Conservation (phyloP, 2,113 vertebrate species). For the Australoheros scitulus region DNA sequence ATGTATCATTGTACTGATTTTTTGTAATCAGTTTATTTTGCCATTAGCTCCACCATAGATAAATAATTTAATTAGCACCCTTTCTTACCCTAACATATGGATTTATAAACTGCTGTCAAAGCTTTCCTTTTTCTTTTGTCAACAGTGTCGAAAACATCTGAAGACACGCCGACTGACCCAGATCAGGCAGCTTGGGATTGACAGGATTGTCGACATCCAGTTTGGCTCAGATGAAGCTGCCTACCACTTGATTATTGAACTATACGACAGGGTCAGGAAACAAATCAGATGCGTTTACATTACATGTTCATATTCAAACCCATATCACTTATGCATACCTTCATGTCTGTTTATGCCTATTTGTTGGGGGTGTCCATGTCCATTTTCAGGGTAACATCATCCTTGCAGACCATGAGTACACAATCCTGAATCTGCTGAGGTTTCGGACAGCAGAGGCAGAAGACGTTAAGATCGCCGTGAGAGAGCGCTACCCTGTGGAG, state of each 20-base stretch:
- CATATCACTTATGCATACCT: background rate
- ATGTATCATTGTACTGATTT: background rate
- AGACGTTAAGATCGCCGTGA: conserved; percentile 94
- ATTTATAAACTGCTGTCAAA: background rate
- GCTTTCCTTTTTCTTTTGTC: background rate
- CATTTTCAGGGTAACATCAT: conserved; percentile 91
- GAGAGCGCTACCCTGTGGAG: conserved; percentile 91
- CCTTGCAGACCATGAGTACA: conserved; percentile 90
- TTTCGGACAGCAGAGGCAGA: conserved; percentile 90
- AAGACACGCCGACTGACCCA: conserved; percentile 86
- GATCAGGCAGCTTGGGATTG: conserved; percentile 89
- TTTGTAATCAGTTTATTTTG: background rate
- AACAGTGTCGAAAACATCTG: conserved; percentile 95
- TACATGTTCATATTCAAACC: background rate
- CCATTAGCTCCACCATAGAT: background rate
- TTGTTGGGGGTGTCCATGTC: background rate
- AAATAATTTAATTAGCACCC: background rate
- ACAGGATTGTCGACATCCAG: conserved; percentile 95
- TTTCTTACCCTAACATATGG: background rate
- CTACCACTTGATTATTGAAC: conserved; percentile 93
- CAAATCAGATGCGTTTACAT: background rate
- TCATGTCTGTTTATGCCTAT: background rate
- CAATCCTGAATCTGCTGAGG: conserved; percentile 93
- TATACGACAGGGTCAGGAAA: conserved; percentile 93
- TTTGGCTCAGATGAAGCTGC: conserved; percentile 96